Evolutionary conservation across 1,140 invertebrate genomes (phyloP).

Genomic region (Paramacrobiotus metropolitanus): DNA sequence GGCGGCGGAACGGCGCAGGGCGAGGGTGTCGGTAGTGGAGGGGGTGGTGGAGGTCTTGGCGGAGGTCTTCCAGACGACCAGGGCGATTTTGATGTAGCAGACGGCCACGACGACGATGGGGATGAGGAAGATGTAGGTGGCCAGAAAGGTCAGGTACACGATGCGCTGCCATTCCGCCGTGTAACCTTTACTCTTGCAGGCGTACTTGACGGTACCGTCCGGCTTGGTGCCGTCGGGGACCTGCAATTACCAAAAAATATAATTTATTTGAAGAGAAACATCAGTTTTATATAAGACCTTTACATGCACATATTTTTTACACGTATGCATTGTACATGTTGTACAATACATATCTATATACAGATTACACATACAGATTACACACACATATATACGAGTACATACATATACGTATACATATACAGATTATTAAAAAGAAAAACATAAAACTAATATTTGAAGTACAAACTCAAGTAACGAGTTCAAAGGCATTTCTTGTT

Average conservation of each 20-base stretch:
- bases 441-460: no score
- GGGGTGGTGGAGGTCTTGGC: not conserved
- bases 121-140: slow-evolving; percentile 22
- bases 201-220: slow-evolving; percentile 16
- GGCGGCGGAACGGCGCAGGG: not conserved
- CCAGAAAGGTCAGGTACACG: slow-evolving; percentile 24
- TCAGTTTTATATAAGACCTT: no score
- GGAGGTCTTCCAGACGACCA: slow-evolving; percentile 21
- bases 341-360: no score
- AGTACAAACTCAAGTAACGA: no score
- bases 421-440: no score
- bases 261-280: not conserved
- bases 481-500: no score
- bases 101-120: slow-evolving; percentile 23
- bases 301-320: no score
- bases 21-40: not conserved
- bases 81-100: slow-evolving; percentile 25
- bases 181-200: slow-evolving; percentile 23
- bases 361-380: no score
- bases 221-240: slow-evolving; percentile 14
- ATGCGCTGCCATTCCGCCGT: slow-evolving; percentile 25
- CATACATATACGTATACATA: no score
- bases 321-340: no score
- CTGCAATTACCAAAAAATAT: slow-evolving; percentile 6
- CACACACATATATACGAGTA: no score